phyloP scores from a whole-genome alignment of 2,113 vertebrate species.

The Triplophysa rosa region DNA sequence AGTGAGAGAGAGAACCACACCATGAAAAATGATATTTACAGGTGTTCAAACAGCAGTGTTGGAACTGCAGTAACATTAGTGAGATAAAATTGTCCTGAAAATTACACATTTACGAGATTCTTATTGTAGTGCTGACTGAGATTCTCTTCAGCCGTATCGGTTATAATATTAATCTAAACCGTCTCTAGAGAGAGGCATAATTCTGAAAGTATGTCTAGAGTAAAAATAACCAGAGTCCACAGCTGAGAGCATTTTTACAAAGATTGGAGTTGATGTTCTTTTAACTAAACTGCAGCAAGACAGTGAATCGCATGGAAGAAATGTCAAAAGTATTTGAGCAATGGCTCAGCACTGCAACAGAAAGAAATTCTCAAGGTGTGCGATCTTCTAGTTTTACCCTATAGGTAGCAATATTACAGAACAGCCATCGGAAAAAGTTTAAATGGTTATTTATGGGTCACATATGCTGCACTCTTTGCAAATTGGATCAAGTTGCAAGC shows the following conservation, averaged over 20 bases:
- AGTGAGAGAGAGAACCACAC: neutral
- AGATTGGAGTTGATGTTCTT: neutral
- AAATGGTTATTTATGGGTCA: neutral
- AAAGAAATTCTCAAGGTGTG: neutral
- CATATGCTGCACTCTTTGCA: neutral
- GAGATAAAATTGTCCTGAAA: neutral
- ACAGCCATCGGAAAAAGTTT: neutral
- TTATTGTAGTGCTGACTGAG: neutral
- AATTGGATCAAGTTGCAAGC: conserved; percentile 14
- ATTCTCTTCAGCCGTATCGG: neutral
- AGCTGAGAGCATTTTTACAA: neutral
- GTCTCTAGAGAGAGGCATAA: neutral
- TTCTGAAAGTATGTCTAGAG: neutral
- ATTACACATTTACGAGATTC: neutral
- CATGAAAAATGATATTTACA: neutral
- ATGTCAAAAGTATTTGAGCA: neutral
- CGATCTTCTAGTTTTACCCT: neutral
- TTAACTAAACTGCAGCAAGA: neutral
- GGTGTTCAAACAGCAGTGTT: neutral
- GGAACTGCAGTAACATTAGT: neutral
- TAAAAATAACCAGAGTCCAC: too few relatives aligned
- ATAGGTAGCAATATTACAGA: neutral
- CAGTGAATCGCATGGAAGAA: neutral
- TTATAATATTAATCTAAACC: neutral
- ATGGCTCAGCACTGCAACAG: neutral